Base-by-base conservation (phyloP, 2,113 vertebrate species). In the Neodon shergylaensis region DNA sequence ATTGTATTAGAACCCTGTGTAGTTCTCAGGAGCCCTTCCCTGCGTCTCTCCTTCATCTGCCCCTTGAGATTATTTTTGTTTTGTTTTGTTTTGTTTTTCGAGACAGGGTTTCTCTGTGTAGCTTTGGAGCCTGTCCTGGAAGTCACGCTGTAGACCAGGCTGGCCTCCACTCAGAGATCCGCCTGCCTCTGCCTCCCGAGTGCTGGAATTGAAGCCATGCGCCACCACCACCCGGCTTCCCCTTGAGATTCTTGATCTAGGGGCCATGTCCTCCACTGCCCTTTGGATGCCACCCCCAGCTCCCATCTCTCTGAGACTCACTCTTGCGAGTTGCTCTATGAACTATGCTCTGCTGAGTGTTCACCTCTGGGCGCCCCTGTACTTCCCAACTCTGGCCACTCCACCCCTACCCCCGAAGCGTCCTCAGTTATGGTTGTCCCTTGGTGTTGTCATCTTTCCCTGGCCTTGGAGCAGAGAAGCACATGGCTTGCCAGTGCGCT, bases 281-380 rank as follows among this genome's bases (percentile, higher is more conserved):
- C 2, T 24, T 10, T 1, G 8, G 36, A 66, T 49, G 33, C 65
- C 22, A 19, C 61, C 42, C 11, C 1, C 0, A 10, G 36, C 49
- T n/a, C 7, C 36, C 47, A 19, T 47, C 63, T 39, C n/a, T 68
- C 65, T 28, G 44, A 54, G 61, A 44, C 68, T 44, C 22, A 8
- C 0, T 6, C 19, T 1, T 19, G 1, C 7, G 8, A 82, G 9
- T 47, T 33, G 49, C 33, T 78, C 1, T 33, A 3, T 28, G 42
- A 19, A 31, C 49, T 77, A 24, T 39, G 13, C 54, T 81, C 65
- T 47, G 47, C 78, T 14, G 16, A 16, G 33, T 72, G 2, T 28
- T 17, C 0, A 6, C 61, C 58, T 42, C 44, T 1, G 5, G 42
- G 19, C 12, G 58, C 31, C 26, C 52, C 44, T 72, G 44, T 1